These are phyloP conservation scores for Muricea muricata DNA, from an alignment of 92 coral and sea anemone genomes.

Conservation along the genomic window DNA sequence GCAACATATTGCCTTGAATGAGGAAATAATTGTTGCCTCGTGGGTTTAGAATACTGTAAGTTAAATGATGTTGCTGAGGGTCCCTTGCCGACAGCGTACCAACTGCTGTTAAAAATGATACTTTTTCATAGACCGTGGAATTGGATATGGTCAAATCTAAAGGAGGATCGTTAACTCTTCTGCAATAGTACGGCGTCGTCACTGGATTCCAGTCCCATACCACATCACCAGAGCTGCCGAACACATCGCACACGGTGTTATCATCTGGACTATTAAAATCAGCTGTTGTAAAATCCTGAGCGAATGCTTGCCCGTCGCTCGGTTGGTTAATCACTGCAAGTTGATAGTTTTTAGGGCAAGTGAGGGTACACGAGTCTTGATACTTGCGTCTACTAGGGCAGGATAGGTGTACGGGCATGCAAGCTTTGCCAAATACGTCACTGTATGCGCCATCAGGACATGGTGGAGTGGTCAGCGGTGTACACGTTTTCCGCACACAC, in stretches of 20 bases:
- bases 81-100: slow-evolving; percentile 75
- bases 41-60: slow-evolving; percentile 63
- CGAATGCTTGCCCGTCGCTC: slow-evolving; percentile 65
- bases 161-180: slow-evolving; percentile 91
- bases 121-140: slow-evolving; percentile 68
- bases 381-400: slow-evolving; percentile 73
- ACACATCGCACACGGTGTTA: slow-evolving; percentile 59
- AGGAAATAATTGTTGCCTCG: slow-evolving; percentile 53
- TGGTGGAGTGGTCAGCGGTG: slow-evolving; percentile 47
- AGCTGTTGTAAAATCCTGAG: slow-evolving; percentile 59
- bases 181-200: slow-evolving; percentile 69
- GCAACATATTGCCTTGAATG: slow-evolving; percentile 62
- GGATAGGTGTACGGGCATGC: slow-evolving; percentile 52
- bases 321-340: slow-evolving; percentile 74
- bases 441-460: slow-evolving; percentile 80
- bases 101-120: slow-evolving; percentile 63
- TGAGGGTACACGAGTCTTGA: slow-evolving; percentile 56
- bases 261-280: slow-evolving; percentile 69
- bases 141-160: slow-evolving; percentile 50
- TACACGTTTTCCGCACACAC: slow-evolving; percentile 75
- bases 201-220: slow-evolving; percentile 73
- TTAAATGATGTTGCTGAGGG: slow-evolving; percentile 73
- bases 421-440: slow-evolving; percentile 73
- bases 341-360: slow-evolving; percentile 63
- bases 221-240: slow-evolving; percentile 7